Conservation (phyloP, 2,888 invertebrate genomes). For the Lissocephala sabroskyi region DNA sequence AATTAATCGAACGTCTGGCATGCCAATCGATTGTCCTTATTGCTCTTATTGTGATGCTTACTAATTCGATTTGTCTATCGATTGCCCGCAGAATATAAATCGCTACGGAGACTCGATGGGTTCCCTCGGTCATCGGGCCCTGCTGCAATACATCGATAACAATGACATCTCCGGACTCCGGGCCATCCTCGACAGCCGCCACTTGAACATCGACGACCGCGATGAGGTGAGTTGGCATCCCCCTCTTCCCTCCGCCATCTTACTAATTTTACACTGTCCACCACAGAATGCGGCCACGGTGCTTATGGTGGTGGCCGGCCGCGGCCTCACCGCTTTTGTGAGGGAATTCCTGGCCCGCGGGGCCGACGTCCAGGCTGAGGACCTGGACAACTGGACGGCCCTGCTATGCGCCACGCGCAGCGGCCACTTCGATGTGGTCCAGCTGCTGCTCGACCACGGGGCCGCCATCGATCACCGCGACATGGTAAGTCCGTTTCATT, state of each 20-base stretch:
- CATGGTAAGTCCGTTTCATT: too few species aligned
- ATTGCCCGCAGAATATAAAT: constrained; percentile 81
- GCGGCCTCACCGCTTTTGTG: constrained; percentile 88
- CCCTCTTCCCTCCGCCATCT: neutral
- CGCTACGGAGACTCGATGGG: constrained; percentile 91
- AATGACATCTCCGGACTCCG: constrained; percentile 87
- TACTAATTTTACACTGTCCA: neutral
- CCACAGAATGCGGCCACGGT: constrained; percentile 92
- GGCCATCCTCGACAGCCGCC: constrained; percentile 86
- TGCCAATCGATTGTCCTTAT: too few species aligned
- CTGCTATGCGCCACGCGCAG: constrained; percentile 92
- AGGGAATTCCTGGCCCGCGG: constrained; percentile 89
- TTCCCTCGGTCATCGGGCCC: constrained; percentile 87
- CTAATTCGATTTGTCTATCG: too few species aligned
- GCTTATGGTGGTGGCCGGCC: constrained; percentile 91
- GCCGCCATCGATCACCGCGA: constrained; percentile 90
- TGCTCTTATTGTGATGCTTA: too few species aligned
- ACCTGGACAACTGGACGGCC: constrained; percentile 94
- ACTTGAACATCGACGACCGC: constrained; percentile 87
- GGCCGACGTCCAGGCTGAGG: constrained; percentile 93
- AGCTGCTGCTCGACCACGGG: constrained; percentile 87
- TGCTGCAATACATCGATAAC: constrained; percentile 84
- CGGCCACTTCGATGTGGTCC: constrained; percentile 86
- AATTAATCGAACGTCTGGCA: too few species aligned
- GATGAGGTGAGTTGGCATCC: constrained; percentile 80